Evolutionary conservation across 2,888 invertebrate species (phyloP).

Genomic region (Psylliodes chrysocephalus): DNA sequence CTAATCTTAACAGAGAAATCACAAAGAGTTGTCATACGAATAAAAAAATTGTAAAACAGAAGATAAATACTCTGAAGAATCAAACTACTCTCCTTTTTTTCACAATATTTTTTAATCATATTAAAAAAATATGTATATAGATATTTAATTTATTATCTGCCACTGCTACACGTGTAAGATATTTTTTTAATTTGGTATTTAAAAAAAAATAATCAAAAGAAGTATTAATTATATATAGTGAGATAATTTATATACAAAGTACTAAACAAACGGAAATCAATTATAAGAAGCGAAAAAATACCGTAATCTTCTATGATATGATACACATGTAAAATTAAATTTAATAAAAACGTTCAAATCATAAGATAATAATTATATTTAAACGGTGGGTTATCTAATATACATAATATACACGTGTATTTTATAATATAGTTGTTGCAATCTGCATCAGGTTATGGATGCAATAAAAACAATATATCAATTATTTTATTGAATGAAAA

Average conservation of each 20-base stretch:
- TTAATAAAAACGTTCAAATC: neutral
- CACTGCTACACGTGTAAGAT: neutral
- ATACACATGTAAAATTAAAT: conserved; percentile 3
- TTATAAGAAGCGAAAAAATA: neutral
- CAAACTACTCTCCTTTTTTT: too few species aligned
- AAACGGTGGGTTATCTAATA: conserved; percentile 5
- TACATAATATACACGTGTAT: conserved; percentile 1
- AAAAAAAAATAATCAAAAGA: neutral
- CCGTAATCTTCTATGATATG: neutral
- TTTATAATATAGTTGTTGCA: neutral
- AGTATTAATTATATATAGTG: neutral
- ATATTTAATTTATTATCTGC: too few species aligned
- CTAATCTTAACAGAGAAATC: neutral
- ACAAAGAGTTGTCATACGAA: neutral
- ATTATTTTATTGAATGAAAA: conserved; percentile 1
- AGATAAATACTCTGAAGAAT: too few species aligned
- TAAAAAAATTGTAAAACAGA: too few species aligned
- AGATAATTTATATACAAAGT: too few species aligned
- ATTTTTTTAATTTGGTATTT: neutral
- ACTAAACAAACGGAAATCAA: neutral
- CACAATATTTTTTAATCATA: too few species aligned
- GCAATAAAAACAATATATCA: neutral
- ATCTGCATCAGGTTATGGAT: neutral
- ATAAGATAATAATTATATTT: conserved; percentile 8
- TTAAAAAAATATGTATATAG: too few species aligned